Base-by-base conservation (phyloP, 2,113 vertebrate genomes). In the Rhinopithecus roxellana region DNA sequence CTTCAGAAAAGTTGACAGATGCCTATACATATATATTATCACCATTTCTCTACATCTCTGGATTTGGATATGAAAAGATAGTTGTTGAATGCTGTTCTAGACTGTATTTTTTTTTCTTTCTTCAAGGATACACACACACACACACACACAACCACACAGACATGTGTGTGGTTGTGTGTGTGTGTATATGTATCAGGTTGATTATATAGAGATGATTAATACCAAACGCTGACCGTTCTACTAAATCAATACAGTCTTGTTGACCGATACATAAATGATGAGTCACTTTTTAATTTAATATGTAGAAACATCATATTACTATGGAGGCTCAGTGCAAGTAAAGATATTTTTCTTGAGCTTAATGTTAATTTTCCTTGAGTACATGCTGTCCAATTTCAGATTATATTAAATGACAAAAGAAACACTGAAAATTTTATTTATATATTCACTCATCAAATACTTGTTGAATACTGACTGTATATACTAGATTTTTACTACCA, bases 311-410 rank as follows among this genome's bases (percentile, higher is more conserved):
- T 52, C 10, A 32, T 82, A 9, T 77, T 45, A 57, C 8, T 74
- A 82, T 93, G 43, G 6, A 88, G 80, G 4, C 0, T 64, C 45
- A 40, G 74, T 25, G 43, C 14, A 70, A 84, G 69, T 61, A 84
- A 84, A 96, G 70, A 40, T 70, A 72, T 81, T 91, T 95, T 85
- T n/a, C 40, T 94, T 95, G 32, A 81, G 22, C 7, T 75, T 70
- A 90, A 78, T 50, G 13, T 84, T 50, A 92, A 32, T 80, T 61
- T 79, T 69, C 3, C 43, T 89, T 77, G 69, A 18, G 12, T 77
- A 27, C 5, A 40, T 79, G 1, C 23, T 64, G 45, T 93, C 16
- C 22, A 93, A 84, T 88, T 90, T 96, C 27, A 92, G 30, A 38
- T 87, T 7, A 18, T 11, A 92, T 72, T 78, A 87, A 93, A 43